Base-by-base conservation (phyloP, 2,888 invertebrate genomes). In the Drosophila prolongata region DNA sequence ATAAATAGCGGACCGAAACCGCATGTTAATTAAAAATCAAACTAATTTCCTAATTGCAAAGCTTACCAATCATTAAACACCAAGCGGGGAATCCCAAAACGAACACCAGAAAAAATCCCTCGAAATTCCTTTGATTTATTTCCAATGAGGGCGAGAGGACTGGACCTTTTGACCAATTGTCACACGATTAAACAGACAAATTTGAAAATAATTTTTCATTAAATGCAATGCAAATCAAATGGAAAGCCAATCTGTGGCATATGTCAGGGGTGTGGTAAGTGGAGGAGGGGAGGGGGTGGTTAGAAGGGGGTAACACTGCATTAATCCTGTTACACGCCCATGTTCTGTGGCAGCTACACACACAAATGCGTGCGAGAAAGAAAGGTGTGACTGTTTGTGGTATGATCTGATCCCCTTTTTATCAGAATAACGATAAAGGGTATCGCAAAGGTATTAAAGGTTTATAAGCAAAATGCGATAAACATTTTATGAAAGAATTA, bases 1-100 rank as follows among this genome's bases (percentile, higher is more conserved):
- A 54, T 37, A 44, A 70, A 72, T 68, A 55, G 49, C 58, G 52
- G 58, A 71, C 65, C 55, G 54, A 80, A 84, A 86, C 86, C 86
- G 80, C 87, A 89, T 89, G 89, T 86, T 85, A 89, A 86, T 86
- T 86, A 86, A 89, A 89, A 86, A 86, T 86, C 89, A 89, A 86
- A 86, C 89, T 86, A 86, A 86, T 86, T 86, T 86, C 89, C 86
- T 86, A 86, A 86, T 89, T 89, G 86, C 85, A 80, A 83, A 78
- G 78, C 85, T 78, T 67, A 80, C 79, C 79, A 86, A 88, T 87
- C 85, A 89, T 85, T 85, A 87, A 85, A 79, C 84, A 86, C 84
- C 59, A 65, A 70, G 35, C 52, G 60, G 54, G 71, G 53, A 40
- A 42, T 49, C 65, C 54, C 35, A 44, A 57, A 72, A 42, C 38